A percentile compares a stretch with the other conserved stretches of the same genome.
These are phyloP conservation scores for Acanthornis magna DNA, from an alignment of 2,797 vertebrate species.

Conservation along the genomic window DNA sequence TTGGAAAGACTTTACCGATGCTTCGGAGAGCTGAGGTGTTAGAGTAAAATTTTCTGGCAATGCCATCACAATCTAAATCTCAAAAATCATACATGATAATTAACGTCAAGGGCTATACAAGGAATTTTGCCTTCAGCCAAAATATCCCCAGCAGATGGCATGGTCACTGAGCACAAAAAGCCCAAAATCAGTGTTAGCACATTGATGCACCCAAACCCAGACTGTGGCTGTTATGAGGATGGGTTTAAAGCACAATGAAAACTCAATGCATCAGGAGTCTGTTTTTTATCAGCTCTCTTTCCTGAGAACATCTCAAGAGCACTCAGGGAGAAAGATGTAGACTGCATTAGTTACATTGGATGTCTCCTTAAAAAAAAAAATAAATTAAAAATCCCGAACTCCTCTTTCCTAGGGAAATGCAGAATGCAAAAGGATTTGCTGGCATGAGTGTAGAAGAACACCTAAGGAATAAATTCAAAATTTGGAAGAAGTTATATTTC, in stretches of 20 bases:
- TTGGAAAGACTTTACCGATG: neutral
- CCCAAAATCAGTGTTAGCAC: neutral
- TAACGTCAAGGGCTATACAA: neutral
- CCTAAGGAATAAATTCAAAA: neutral
- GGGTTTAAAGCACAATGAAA: neutral
- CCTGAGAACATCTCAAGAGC: neutral
- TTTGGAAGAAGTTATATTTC: neutral
- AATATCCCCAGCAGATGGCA: neutral
- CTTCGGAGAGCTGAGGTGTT: neutral
- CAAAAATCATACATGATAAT: neutral
- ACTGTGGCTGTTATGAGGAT: neutral
- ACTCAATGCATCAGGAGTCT: neutral
- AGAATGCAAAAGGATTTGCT: neutral
- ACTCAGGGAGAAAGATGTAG: neutral
- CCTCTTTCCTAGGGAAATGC: neutral
- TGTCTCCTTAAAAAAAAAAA: neutral
- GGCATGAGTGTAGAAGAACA: neutral
- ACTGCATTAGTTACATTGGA: neutral
- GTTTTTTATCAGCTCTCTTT: neutral
- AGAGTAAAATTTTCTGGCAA: neutral
- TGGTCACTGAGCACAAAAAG: neutral
- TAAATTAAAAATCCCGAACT: neutral
- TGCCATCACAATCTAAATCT: neutral
- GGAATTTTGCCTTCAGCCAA: neutral
- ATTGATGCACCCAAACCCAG: neutral